Percentiles rank a stretch among this genome's conserved stretches.
Evolutionary conservation across 2,113 vertebrate genomes (phyloP).

Genomic region (Struthio camelus): DNA sequence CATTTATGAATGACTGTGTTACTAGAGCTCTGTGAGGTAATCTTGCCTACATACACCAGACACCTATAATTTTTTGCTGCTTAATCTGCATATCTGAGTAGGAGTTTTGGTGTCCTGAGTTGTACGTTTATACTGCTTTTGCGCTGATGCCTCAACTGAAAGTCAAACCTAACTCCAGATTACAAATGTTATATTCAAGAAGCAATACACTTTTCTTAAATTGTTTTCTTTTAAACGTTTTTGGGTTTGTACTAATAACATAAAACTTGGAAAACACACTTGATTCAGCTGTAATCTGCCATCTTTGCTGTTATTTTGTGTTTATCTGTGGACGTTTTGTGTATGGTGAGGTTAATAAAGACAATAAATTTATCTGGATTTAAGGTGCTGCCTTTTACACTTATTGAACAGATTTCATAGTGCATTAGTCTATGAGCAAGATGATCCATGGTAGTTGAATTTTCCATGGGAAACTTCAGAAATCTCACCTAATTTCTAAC

Average conservation of each 20-base stretch:
- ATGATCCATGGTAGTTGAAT: background rate
- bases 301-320: background rate
- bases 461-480: background rate
- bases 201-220: background rate
- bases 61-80: rapidly evolving
- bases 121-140: background rate
- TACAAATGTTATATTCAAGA: background rate
- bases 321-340: background rate
- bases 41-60: background rate
- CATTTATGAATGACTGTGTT: background rate
- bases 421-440: background rate
- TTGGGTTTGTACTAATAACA: background rate
- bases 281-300: background rate
- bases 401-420: background rate
- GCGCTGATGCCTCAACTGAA: background rate
- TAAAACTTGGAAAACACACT: background rate
- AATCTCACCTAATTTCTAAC: background rate
- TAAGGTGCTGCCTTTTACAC: background rate
- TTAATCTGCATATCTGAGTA: background rate
- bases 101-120: background rate
- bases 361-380: background rate
- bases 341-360: background rate
- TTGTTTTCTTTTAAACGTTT: background rate
- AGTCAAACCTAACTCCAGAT: background rate
- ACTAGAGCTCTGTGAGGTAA: background rate